Conservation (phyloP, 2,888 invertebrate species). For the Cybosia mesomella region DNA sequence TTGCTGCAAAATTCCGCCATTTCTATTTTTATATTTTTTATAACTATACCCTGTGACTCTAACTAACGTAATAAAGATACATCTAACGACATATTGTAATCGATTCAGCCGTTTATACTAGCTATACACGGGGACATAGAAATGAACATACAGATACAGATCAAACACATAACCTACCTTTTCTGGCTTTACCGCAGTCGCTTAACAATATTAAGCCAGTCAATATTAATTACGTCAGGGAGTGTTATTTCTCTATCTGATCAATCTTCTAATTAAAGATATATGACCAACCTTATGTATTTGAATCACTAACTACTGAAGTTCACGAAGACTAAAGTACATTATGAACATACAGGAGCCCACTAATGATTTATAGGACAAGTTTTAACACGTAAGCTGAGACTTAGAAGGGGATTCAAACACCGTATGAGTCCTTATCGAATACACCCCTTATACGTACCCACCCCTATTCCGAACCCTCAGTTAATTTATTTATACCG, state of each 20-base stretch:
- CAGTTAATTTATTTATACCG: constrained; percentile 46
- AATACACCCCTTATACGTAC: constrained; percentile 26
- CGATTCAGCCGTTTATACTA: too few relatives aligned
- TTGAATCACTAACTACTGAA: not conserved
- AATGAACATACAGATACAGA: too few relatives aligned
- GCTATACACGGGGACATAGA: too few relatives aligned
- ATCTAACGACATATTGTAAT: too few relatives aligned
- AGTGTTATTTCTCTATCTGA: not conserved
- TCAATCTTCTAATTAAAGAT: not conserved
- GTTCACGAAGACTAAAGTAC: not conserved
- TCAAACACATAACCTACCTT: too few relatives aligned
- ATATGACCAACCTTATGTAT: not conserved
- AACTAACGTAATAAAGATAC: too few relatives aligned
- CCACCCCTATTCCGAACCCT: constrained; percentile 30
- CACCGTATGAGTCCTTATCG: constrained; percentile 32
- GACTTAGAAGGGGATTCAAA: constrained; percentile 24
- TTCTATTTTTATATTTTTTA: too few relatives aligned
- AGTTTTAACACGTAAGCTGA: constrained; percentile 25
- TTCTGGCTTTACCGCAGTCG: too few relatives aligned
- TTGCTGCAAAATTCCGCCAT: too few relatives aligned
- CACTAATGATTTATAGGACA: constrained; percentile 20
- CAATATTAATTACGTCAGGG: too few relatives aligned
- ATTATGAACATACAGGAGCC: not conserved
- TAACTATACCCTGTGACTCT: too few relatives aligned
- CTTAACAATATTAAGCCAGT: too few relatives aligned